Evolutionary conservation across 2,797 vertebrate genomes (phyloP).

Genomic region (Hippocampus kuda): DNA sequence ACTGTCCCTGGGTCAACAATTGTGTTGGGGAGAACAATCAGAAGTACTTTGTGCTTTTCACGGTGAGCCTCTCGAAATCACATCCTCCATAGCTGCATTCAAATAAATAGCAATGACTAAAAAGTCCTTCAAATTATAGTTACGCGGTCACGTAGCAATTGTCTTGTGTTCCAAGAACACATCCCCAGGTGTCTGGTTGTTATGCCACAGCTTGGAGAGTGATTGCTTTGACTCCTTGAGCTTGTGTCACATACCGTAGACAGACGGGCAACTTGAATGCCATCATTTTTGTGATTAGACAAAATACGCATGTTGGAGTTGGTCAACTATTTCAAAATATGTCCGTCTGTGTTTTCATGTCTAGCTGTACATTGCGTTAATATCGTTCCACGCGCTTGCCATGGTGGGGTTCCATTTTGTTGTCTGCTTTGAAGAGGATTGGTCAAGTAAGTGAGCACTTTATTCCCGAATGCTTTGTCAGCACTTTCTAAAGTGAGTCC

Average conservation of each 20-base stretch:
- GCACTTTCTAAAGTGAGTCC: not conserved
- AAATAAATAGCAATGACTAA: not conserved
- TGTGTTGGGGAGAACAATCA: slow-evolving; percentile 98
- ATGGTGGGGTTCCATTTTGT: slow-evolving; percentile 94
- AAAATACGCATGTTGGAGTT: too few species aligned
- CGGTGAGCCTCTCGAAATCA: slow-evolving; percentile 71
- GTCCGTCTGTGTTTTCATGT: slow-evolving; percentile 32
- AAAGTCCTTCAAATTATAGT: not conserved
- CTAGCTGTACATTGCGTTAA: slow-evolving; percentile 98
- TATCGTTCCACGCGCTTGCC: slow-evolving; percentile 86
- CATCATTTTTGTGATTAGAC: too few species aligned
- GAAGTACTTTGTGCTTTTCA: slow-evolving; percentile 99
- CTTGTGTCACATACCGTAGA: too few species aligned
- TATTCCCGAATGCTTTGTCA: not conserved
- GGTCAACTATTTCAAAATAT: too few species aligned
- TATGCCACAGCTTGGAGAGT: too few species aligned
- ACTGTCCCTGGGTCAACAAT: slow-evolving; percentile 99
- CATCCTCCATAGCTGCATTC: not conserved
- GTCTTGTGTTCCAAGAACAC: not conserved
- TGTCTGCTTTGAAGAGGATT: slow-evolving; percentile 94
- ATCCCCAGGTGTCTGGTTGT: too few species aligned
- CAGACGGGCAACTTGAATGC: too few species aligned
- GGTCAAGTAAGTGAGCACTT: slow-evolving; percentile 79
- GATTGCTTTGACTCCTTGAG: too few species aligned
- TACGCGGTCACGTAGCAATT: not conserved